Evolutionary conservation across 2,797 vertebrate species (phyloP).

Genomic region (Epinephelus awoara): DNA sequence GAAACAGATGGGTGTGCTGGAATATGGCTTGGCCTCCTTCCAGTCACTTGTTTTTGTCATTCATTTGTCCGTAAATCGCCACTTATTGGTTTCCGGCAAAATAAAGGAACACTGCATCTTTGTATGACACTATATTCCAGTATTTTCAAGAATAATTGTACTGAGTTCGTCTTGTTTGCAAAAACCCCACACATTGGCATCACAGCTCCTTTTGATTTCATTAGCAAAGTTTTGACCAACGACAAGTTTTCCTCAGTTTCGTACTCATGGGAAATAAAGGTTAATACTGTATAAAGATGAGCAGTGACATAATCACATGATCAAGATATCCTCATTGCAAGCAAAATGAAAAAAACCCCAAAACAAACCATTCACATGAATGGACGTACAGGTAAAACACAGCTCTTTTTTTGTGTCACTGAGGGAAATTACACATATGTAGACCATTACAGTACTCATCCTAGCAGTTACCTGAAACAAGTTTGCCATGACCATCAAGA

Average conservation of each 20-base stretch:
- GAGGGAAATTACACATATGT: too few species aligned
- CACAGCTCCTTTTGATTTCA: not conserved
- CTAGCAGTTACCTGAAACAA: too few species aligned
- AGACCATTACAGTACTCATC: too few species aligned
- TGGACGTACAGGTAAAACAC: too few species aligned
- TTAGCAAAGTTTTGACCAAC: not conserved
- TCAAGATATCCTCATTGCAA: not conserved
- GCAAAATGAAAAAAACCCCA: too few species aligned
- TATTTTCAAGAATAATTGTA: slow-evolving; percentile 11
- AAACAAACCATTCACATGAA: not conserved
- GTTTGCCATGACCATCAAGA: too few species aligned
- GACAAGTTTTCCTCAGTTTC: not conserved
- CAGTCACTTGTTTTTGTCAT: slow-evolving; percentile 42
- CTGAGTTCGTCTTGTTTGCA: slow-evolving; percentile 9
- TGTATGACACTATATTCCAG: not conserved
- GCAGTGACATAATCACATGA: not conserved
- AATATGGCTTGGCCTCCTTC: slow-evolving; percentile 46
- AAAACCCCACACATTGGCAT: not conserved
- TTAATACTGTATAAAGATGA: not conserved
- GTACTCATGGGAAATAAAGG: not conserved
- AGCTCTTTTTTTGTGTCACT: too few species aligned
- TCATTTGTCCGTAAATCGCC: slow-evolving; percentile 37
- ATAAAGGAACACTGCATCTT: slow-evolving; percentile 5
- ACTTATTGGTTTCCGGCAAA: slow-evolving; percentile 42
- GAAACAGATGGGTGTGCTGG: slow-evolving; percentile 47